phyloP scores from a whole-genome alignment of 37 sponge, comb jelly and placozoan species.

The Halisarca cf. caerulea region DNA sequence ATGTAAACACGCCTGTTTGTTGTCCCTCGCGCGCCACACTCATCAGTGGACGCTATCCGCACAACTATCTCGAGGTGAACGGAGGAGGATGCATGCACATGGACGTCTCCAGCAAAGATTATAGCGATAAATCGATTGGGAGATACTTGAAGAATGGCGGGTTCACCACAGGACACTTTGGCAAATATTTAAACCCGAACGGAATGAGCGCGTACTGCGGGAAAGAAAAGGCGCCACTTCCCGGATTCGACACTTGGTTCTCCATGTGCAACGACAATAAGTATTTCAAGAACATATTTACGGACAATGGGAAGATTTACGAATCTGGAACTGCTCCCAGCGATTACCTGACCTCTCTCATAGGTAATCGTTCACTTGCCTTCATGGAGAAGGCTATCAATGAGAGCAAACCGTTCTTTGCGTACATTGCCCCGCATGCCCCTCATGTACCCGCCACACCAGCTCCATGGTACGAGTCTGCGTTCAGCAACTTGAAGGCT shows the following conservation, averaged over 20 bases:
- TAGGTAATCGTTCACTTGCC: conserved; percentile 54
- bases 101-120: conserved; percentile 45
- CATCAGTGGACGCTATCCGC: conserved; percentile 63
- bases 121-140: conserved; percentile 43
- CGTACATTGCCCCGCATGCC: conserved; percentile 77
- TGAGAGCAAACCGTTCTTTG: conserved; percentile 58
- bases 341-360: conserved; percentile 72
- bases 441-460: conserved; percentile 85
- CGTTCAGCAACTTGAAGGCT: conserved; percentile 40
- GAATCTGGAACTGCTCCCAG: conserved; percentile 41
- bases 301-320: conserved; percentile 32
- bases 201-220: conserved; percentile 51
- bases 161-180: conserved; percentile 74
- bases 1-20: conserved; percentile 81
- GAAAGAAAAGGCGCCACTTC: conserved; percentile 21
- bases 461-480: conserved; percentile 73
- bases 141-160: conserved; percentile 48
- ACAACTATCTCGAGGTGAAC: conserved; percentile 49
- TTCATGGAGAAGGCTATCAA: conserved; percentile 53
- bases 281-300: conserved; percentile 58
- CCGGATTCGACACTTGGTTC: conserved; percentile 57
- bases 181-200: conserved; percentile 61
- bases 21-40: conserved; percentile 77
- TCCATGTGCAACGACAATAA: conserved; percentile 71
- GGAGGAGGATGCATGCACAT: conserved; percentile 65